Evolutionary conservation across 2,888 invertebrate species (phyloP).

Genomic region (Peribatodes rhomboidaria): DNA sequence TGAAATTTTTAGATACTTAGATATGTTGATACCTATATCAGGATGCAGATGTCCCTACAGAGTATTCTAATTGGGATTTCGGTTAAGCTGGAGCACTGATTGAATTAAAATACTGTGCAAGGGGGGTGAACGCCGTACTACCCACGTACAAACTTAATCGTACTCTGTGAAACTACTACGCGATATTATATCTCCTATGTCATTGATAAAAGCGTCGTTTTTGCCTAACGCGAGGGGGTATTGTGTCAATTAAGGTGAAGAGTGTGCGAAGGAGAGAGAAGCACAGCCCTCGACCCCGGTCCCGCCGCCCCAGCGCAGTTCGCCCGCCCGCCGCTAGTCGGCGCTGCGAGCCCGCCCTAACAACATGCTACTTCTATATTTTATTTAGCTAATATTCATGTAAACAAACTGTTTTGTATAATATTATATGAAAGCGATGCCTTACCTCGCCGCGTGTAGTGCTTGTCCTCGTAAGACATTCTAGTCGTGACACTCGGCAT

Average conservation of each 20-base stretch:
- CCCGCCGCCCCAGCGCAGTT: conserved; percentile 70
- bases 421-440: conserved; percentile 52
- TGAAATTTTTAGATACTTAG: no score
- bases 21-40: no score
- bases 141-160: conserved; percentile 45
- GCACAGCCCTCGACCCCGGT: conserved; percentile 62
- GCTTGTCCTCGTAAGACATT: conserved; percentile 43
- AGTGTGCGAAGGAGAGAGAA: conserved; percentile 71
- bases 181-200: conserved; percentile 75
- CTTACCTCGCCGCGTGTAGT: conserved; percentile 56
- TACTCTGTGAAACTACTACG: conserved; percentile 48
- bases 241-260: conserved; percentile 66
- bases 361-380: conserved; percentile 70
- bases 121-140: conserved; percentile 53
- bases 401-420: conserved; percentile 78
- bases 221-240: conserved; percentile 71
- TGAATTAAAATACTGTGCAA: background rate
- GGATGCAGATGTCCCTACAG: no score
- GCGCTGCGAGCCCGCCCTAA: conserved; percentile 80
- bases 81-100: conserved; percentile 18
- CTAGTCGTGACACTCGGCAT: conserved; percentile 18
- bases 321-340: conserved; percentile 76
- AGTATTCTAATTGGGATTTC: background rate
- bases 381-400: conserved; percentile 72
- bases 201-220: conserved; percentile 83